Base-by-base conservation (phyloP, 2,888 invertebrate species). In the Caenorhabditis auriculariae region DNA sequence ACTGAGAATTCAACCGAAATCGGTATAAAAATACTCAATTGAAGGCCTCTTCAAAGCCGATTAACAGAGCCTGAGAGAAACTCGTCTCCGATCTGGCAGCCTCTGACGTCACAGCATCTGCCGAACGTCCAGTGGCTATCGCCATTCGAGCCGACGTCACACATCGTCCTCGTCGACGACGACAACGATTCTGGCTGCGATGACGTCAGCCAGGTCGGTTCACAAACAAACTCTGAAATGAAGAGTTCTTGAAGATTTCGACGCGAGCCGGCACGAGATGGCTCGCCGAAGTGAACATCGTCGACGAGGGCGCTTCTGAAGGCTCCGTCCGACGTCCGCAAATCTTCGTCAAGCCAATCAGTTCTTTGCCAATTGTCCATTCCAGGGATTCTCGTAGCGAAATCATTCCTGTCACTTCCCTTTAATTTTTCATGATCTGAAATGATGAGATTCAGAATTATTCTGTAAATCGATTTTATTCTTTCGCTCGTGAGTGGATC, bases 201-300 rank as follows among this genome's bases (percentile, higher is more conserved):
- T 42, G 73, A 75, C 41, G 60, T 53, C 15, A 66, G 61, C 39
- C 61, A 59, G 45, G 66, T 65, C 37, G 37, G 44, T n/a, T 4
- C 6, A 44, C 7, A 44, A 19, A 43, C 19, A 19, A 44, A 38
- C 42, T 7, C 23, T n/a, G 21, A 7, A 24, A 21, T 60, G 21
- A 51, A 47, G 45, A 38, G 53, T 21, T 21, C 6, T 52, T 59
- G 37, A 56, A 59, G 64, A 54, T 59, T 24, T 60, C 60, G 19
- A 51, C 45, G 17, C 47, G 60, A 12, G 51, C 61, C 0, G 52
- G 54, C 19, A 53, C 62, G 35, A 59, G 71, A 28, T 73, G 72
- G 66, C 47, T 76, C 21, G 74, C 74, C 24, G 74, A 76, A 51
- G 72, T 76, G 46, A 71, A 76, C 54, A 74, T 75, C 7, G 67